These are phyloP conservation scores for Phylloscopus collybita DNA, from an alignment of 2,797 vertebrate genomes.

Conservation along the genomic window DNA sequence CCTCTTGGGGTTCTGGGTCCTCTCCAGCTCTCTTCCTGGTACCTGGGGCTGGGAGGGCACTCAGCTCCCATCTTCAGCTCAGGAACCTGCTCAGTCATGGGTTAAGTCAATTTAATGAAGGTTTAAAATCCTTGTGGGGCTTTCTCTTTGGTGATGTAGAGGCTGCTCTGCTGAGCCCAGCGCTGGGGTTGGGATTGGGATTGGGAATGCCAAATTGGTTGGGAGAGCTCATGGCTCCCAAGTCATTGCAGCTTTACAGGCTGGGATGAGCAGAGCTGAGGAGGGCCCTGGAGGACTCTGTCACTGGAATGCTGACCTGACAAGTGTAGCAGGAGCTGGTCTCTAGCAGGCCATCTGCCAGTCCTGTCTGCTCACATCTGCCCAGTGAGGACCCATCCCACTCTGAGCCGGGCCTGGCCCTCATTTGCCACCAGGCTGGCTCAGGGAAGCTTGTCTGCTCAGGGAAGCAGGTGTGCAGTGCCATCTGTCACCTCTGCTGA, in stretches of 20 bases:
- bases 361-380: not conserved
- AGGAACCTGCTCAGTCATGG: not conserved
- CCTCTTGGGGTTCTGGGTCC: not conserved
- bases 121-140: not conserved
- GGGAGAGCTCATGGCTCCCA: not conserved
- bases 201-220: rapidly evolving
- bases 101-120: not conserved
- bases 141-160: not conserved
- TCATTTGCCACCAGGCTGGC: not conserved
- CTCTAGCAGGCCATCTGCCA: not conserved
- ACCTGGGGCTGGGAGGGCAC: too few relatives aligned
- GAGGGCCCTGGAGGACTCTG: not conserved
- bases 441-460: not conserved
- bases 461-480: not conserved
- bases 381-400: not conserved
- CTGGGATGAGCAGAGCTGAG: not conserved
- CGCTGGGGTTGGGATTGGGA: rapidly evolving
- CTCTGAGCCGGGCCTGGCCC: not conserved
- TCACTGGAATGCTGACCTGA: not conserved
- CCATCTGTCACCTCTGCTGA: not conserved
- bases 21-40: not conserved
- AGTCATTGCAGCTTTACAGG: not conserved
- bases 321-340: not conserved
- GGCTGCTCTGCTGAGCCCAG: not conserved
- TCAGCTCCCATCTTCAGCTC: not conserved